Percentiles rank a stretch among this genome's conserved stretches.
Conservation (phyloP, 2,797 vertebrate genomes). For the Syncerus caffer region DNA sequence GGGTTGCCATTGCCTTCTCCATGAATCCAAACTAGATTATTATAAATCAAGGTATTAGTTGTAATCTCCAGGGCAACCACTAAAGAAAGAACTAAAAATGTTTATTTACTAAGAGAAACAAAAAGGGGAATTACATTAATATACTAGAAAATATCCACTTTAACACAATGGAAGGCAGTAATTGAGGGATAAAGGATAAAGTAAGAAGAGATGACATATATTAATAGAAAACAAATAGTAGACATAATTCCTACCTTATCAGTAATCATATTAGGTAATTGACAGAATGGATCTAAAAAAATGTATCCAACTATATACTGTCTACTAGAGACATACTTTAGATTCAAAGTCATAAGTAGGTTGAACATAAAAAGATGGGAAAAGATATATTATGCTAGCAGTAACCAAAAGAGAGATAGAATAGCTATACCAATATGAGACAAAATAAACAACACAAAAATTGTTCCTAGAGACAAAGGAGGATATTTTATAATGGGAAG, state of each 20-base stretch:
- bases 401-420: not conserved
- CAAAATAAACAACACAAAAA: not conserved
- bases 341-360: not conserved
- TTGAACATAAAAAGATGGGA: not conserved
- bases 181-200: not conserved
- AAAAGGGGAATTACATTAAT: not conserved
- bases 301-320: not conserved
- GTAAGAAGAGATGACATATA: not conserved
- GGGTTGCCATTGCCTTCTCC: too few relatives aligned
- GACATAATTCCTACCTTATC: not conserved
- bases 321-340: not conserved
- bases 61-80: not conserved
- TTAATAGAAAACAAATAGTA: not conserved
- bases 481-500: not conserved
- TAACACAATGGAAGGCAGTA: not conserved
- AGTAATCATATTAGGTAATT: not conserved
- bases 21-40: not conserved
- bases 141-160: not conserved
- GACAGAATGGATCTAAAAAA: not conserved
- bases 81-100: not conserved
- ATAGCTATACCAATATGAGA: not conserved
- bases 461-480: not conserved
- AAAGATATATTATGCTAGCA: not conserved
- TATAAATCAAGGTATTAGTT: not conserved
- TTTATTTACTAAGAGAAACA: not conserved